phyloP scores from a whole-genome alignment of 1,140 invertebrate genomes.

The Thalassaphorura encarpata region DNA sequence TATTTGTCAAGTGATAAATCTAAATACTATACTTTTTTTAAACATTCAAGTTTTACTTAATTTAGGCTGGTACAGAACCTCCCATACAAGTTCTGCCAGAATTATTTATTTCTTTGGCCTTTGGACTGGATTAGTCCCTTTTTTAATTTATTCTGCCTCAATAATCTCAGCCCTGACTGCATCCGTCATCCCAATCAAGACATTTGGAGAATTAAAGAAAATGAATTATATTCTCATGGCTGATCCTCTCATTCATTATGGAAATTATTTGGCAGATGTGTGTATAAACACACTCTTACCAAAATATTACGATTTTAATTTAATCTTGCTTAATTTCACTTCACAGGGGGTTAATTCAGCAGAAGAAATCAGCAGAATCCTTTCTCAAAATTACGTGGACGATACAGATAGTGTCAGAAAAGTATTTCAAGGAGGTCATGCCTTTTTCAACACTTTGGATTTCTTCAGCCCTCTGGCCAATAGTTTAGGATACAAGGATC shows the following conservation, averaged over 20 bases:
- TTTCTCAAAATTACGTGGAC: background rate
- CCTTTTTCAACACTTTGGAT: conserved; percentile 1
- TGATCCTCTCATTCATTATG: conserved; percentile 4
- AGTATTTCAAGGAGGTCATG: background rate
- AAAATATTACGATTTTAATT: too few relatives aligned
- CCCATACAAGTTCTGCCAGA: conserved; percentile 3
- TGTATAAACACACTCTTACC: too few relatives aligned
- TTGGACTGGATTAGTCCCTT: conserved; percentile 12
- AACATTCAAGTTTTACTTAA: background rate
- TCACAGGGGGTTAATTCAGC: background rate
- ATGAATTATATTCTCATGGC: background rate
- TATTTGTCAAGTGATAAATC: too few relatives aligned
- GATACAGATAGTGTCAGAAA: background rate
- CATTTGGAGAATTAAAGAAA: conserved; percentile 2
- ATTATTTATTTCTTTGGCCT: conserved; percentile 15
- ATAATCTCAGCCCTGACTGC: conserved; percentile 14
- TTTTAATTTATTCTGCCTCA: conserved; percentile 13
- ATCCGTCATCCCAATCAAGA: conserved; percentile 15
- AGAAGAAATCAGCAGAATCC: background rate
- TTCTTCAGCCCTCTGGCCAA: background rate
- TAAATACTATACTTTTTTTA: background rate
- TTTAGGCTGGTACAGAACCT: conserved; percentile 16
- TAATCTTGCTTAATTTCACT: too few relatives aligned
- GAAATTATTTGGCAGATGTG: background rate
- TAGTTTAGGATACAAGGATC: background rate